A percentile compares a stretch with the other conserved stretches of the same genome.
These are phyloP conservation scores for Lycophotia porphyrea DNA, from an alignment of 2,888 invertebrate species.

Conservation along the genomic window DNA sequence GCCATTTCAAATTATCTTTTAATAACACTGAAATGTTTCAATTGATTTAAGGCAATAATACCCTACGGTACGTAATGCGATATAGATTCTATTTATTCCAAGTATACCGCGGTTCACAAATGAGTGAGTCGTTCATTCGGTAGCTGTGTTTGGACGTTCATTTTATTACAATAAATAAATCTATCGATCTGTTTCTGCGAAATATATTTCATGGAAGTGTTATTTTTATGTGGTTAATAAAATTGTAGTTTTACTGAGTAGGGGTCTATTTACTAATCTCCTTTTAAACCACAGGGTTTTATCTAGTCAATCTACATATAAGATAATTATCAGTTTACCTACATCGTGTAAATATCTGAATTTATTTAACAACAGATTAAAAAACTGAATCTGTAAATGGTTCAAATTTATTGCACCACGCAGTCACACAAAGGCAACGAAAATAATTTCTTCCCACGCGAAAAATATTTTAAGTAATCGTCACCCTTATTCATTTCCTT, in stretches of 20 bases:
- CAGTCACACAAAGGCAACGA: not conserved
- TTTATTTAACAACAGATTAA: not conserved
- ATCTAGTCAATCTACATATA: not conserved
- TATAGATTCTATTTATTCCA: constrained; percentile 61
- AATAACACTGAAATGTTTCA: constrained; percentile 69
- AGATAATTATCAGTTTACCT: not conserved
- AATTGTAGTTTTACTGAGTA: constrained; percentile 42
- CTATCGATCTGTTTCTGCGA: constrained; percentile 37
- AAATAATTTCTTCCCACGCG: not conserved
- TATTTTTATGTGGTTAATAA: constrained; percentile 47
- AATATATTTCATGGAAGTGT: constrained; percentile 22
- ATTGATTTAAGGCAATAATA: constrained; percentile 70
- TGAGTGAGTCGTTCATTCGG: constrained; percentile 31
- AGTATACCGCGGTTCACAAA: constrained; percentile 64
- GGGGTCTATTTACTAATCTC: not conserved
- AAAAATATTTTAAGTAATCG: not conserved
- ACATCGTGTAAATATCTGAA: not conserved
- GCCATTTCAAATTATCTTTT: constrained; percentile 60
- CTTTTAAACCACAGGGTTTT: not conserved
- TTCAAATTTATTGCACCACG: not conserved
- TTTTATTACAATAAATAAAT: constrained; percentile 47
- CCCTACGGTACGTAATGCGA: constrained; percentile 53
- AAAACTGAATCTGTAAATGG: not conserved
- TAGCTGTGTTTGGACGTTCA: constrained; percentile 15
- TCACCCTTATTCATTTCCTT: constrained; percentile 23